These are phyloP conservation scores for Mobula hypostoma DNA, from an alignment of 2,113 vertebrate genomes.

Conservation along the genomic window DNA sequence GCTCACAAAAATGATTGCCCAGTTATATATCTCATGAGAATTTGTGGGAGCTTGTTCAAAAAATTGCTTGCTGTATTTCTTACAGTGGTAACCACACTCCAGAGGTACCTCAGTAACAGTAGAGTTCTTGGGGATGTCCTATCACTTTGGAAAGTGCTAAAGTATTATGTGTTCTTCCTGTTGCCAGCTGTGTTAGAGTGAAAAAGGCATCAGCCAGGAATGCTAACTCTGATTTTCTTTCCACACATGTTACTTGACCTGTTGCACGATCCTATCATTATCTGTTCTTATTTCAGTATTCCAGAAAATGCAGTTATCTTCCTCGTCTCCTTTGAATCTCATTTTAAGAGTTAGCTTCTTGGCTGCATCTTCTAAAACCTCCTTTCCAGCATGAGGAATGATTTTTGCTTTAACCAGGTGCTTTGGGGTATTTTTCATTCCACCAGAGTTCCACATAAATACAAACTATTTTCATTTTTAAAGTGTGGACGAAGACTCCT, in stretches of 20 bases:
- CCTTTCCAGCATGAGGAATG: not conserved
- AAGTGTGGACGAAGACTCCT: not conserved
- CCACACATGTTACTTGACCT: no score
- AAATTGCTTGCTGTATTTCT: not conserved
- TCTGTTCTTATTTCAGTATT: no score
- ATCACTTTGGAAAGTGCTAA: not conserved
- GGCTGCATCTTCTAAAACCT: not conserved
- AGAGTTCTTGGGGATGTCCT: not conserved
- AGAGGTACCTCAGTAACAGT: not conserved
- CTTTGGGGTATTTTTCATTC: not conserved
- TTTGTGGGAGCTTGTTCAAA: not conserved
- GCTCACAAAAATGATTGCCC: not conserved
- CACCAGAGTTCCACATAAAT: not conserved
- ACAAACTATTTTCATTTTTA: not conserved
- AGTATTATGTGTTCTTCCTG: not conserved
- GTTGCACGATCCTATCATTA: no score
- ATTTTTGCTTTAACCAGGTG: not conserved
- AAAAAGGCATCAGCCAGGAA: no score
- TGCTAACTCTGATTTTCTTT: no score
- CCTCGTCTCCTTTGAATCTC: not conserved
- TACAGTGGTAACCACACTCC: not conserved
- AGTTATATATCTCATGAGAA: not conserved
- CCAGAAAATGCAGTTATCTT: not conserved
- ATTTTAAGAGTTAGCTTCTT: not conserved
- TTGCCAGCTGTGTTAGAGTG: not conserved